Conservation (phyloP, 2,888 invertebrate genomes). For the Tillus elongatus region DNA sequence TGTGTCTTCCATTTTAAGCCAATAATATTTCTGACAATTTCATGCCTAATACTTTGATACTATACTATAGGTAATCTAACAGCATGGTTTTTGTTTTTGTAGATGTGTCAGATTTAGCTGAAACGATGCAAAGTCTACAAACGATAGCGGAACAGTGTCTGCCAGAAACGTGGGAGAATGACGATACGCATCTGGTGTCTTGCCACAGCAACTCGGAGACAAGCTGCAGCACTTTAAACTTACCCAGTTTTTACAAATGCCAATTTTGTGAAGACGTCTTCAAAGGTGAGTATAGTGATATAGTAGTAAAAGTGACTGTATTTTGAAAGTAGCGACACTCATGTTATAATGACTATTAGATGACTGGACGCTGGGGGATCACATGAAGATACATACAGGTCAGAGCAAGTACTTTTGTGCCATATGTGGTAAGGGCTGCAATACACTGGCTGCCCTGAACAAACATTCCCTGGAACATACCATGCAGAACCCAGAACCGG, state of each 20-base stretch:
- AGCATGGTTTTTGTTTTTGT: conserved; percentile 13
- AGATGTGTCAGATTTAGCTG: conserved; percentile 35
- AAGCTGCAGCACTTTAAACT: conserved; percentile 31
- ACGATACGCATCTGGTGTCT: conserved; percentile 31
- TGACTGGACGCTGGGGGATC: conserved; percentile 37
- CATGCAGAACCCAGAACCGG: conserved; percentile 6
- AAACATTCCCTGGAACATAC: conserved; percentile 26
- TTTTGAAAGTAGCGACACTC: too few relatives aligned
- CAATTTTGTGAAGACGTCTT: conserved; percentile 38
- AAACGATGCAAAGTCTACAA: conserved; percentile 40
- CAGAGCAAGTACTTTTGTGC: conserved; percentile 36
- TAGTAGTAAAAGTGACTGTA: background rate
- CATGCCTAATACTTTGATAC: too few relatives aligned
- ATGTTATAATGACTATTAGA: conserved; percentile 30
- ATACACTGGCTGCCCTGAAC: conserved; percentile 29
- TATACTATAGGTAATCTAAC: too few relatives aligned
- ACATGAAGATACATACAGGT: conserved; percentile 36
- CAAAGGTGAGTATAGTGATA: conserved; percentile 28
- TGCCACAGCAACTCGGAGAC: conserved; percentile 30
- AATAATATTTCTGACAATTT: too few relatives aligned
- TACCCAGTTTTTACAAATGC: conserved; percentile 35
- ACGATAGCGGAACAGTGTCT: conserved; percentile 41
- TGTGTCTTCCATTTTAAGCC: too few relatives aligned
- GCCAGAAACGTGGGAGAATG: conserved; percentile 38
- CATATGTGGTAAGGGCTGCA: conserved; percentile 32